These are phyloP conservation scores for Anagyrus pseudococci DNA, from an alignment of 2,888 invertebrate genomes.

Conservation along the genomic window DNA sequence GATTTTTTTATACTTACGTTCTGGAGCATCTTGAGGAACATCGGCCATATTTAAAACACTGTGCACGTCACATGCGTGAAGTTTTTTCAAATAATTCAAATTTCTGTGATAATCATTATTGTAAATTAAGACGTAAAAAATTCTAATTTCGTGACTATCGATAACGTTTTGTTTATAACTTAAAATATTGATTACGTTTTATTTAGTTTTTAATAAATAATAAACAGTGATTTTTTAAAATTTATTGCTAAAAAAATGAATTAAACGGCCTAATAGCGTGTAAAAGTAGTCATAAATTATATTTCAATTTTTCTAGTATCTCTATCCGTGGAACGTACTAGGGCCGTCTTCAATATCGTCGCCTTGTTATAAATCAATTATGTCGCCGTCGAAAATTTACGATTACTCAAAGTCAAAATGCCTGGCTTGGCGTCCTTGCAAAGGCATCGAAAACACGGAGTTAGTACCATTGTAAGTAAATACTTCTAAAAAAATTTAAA, in stretches of 20 bases:
- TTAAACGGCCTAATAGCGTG: neutral
- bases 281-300: neutral
- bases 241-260: neutral
- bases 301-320: constrained; percentile 66
- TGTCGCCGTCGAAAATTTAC: constrained; percentile 64
- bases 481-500: neutral
- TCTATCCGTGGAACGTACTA: constrained; percentile 78
- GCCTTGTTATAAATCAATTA: constrained; percentile 71
- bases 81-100: neutral
- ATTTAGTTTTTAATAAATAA: neutral
- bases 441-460: constrained; percentile 81
- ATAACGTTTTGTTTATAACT: neutral
- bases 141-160: neutral
- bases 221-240: neutral
- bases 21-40: constrained; percentile 61
- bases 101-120: no score
- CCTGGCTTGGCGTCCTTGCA: constrained; percentile 80
- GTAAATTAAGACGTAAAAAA: no score
- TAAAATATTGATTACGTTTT: neutral
- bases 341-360: constrained; percentile 62
- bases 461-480: constrained; percentile 73
- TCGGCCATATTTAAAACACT: constrained; percentile 53
- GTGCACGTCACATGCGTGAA: neutral
- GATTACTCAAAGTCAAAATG: constrained; percentile 75
- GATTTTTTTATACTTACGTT: constrained; percentile 54